Conservation (phyloP, 2,797 vertebrate species). For the Enteromius viviparus region DNA sequence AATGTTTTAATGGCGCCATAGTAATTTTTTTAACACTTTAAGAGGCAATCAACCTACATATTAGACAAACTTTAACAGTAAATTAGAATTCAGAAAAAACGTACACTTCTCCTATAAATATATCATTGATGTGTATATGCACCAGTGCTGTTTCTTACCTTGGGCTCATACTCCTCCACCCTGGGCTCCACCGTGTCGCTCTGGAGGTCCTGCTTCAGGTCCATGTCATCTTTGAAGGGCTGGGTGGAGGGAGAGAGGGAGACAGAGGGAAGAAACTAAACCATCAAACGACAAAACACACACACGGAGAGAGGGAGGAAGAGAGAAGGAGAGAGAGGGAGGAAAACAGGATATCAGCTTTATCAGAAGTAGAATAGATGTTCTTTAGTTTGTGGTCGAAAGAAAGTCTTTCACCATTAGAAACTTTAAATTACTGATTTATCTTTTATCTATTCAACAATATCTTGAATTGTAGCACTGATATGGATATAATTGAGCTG, state of each 20-base stretch:
- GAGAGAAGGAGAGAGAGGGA: conserved; percentile 64
- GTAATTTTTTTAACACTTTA: not conserved
- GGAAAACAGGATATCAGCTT: conserved; percentile 81
- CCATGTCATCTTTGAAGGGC: conserved; percentile 96
- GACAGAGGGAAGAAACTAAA: conserved; percentile 88
- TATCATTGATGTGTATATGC: not conserved
- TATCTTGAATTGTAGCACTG: not conserved
- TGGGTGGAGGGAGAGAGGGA: conserved; percentile 80
- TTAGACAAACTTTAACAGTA: not conserved
- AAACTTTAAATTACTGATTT: not conserved
- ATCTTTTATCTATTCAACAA: not conserved
- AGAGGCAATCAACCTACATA: not conserved
- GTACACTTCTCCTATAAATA: not conserved
- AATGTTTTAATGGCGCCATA: not conserved
- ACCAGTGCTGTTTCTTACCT: conserved; percentile 76
- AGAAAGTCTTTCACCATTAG: conserved; percentile 55
- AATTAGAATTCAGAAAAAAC: not conserved
- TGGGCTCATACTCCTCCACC: conserved; percentile 91
- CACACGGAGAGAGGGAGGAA: conserved; percentile 72
- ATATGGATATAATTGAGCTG: not conserved
- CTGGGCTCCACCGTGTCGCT: conserved; percentile 85
- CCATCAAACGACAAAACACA: conserved; percentile 79
- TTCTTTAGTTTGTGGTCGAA: conserved; percentile 20
- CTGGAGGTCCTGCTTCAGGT: conserved; percentile 91
- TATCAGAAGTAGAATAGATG: conserved; percentile 66